Conservation (phyloP, 2,888 invertebrate genomes). For the Autographa pulchrina region DNA sequence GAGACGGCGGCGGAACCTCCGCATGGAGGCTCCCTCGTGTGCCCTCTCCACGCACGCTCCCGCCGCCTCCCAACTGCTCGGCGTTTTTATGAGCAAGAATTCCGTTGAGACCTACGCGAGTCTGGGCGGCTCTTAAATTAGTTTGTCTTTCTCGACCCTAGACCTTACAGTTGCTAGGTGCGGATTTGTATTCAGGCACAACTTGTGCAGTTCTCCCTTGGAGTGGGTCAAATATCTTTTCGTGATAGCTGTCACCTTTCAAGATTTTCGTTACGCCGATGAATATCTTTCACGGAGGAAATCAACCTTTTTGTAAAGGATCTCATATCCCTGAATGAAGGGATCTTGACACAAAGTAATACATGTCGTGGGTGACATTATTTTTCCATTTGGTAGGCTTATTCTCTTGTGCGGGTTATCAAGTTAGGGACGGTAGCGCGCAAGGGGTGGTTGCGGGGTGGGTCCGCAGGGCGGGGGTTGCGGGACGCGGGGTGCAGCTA, state of each 20-base stretch:
- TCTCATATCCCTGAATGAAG: conserved; percentile 54
- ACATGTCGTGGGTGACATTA: conserved; percentile 82
- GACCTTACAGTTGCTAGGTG: conserved; percentile 73
- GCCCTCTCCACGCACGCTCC: conserved; percentile 78
- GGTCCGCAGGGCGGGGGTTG: conserved; percentile 85
- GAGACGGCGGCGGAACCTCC: conserved; percentile 89
- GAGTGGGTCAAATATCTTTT: not conserved
- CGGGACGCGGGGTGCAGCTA: conserved; percentile 85
- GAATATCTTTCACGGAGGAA: conserved; percentile 26
- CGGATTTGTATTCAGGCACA: conserved; percentile 28
- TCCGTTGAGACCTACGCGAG: conserved; percentile 80
- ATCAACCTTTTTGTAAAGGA: conserved; percentile 32
- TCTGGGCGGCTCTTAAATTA: conserved; percentile 84
- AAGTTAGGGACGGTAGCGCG: conserved; percentile 85
- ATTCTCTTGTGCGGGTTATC: conserved; percentile 88
- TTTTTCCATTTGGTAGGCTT: conserved; percentile 88
- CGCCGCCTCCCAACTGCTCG: conserved; percentile 78
- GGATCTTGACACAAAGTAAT: conserved; percentile 70
- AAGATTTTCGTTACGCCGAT: conserved; percentile 12
- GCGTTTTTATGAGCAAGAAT: conserved; percentile 86
- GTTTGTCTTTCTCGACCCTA: conserved; percentile 75
- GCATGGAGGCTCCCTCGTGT: conserved; percentile 82
- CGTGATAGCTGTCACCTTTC: conserved; percentile 12
- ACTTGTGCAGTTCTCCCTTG: not conserved
- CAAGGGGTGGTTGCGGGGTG: conserved; percentile 78